phyloP scores from a whole-genome alignment of 2,888 invertebrate genomes.

The Mesoligia furuncula region DNA sequence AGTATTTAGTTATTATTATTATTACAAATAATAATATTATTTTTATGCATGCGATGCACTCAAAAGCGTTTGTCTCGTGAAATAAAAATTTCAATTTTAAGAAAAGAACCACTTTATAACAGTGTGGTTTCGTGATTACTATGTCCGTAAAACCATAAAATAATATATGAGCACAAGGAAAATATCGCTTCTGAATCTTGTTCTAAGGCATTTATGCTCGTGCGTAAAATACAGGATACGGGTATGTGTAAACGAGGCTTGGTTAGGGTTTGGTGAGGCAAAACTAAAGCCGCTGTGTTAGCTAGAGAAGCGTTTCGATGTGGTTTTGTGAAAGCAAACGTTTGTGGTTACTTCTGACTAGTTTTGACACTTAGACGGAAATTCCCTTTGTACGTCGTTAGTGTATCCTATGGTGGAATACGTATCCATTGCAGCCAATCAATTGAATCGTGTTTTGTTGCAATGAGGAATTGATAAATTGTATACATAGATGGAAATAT shows the following conservation, averaged over 20 bases:
- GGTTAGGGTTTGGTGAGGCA: constrained; percentile 33
- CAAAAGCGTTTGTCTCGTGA: neutral
- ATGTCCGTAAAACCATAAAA: neutral
- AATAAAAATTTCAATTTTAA: neutral
- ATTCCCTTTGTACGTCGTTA: constrained; percentile 25
- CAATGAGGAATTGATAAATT: neutral
- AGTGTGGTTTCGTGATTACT: neutral
- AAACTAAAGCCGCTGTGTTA: constrained; percentile 46
- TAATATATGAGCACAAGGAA: too few species aligned
- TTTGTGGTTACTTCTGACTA: constrained; percentile 50
- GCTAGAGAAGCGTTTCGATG: constrained; percentile 44
- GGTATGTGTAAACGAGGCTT: constrained; percentile 34
- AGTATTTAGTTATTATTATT: too few species aligned
- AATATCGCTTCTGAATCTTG: too few species aligned
- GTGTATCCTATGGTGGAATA: constrained; percentile 3
- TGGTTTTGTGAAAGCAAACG: constrained; percentile 59
- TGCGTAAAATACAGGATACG: neutral
- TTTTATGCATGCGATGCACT: too few species aligned
- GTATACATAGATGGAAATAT: neutral
- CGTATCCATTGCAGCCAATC: neutral
- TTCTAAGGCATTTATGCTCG: too few species aligned
- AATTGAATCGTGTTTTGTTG: neutral
- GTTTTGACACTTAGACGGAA: constrained; percentile 50
- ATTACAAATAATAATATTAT: too few species aligned
- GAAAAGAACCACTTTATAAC: neutral